phyloP scores from a whole-genome alignment of 2,797 vertebrate species.

The Lepilemur septentrionalis region DNA sequence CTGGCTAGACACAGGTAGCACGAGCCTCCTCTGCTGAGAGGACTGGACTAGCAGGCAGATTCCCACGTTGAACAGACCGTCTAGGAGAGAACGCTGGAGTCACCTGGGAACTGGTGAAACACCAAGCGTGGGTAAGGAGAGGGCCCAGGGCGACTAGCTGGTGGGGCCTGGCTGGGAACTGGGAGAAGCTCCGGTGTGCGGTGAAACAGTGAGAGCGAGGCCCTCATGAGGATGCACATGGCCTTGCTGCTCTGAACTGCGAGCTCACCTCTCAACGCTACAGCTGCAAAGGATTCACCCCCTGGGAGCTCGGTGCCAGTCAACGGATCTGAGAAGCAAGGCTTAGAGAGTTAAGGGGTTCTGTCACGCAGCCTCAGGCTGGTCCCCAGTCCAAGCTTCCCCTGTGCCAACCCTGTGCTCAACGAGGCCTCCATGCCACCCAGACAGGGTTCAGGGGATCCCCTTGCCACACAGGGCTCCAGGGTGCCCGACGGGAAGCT shows the following conservation, averaged over 20 bases:
- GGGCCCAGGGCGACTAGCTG: neutral
- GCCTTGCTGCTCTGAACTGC: neutral
- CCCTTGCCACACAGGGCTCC: accelerated
- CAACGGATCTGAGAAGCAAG: neutral
- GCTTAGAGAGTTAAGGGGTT: too few species aligned
- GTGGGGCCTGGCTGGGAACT: too few species aligned
- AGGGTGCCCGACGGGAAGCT: neutral
- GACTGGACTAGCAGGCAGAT: neutral
- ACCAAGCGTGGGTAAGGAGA: neutral
- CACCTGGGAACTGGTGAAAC: too few species aligned
- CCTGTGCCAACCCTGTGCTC: accelerated
- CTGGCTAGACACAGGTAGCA: neutral
- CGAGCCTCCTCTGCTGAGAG: neutral
- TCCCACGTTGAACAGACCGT: neutral
- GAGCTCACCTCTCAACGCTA: neutral
- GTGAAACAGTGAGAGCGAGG: neutral
- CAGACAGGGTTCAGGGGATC: neutral
- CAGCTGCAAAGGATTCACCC: accelerated
- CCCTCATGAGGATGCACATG: accelerated
- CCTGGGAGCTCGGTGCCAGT: neutral
- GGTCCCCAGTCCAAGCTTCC: neutral
- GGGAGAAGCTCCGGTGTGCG: neutral
- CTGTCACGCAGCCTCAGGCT: neutral
- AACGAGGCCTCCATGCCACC: accelerated
- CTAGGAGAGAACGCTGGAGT: neutral